Base-by-base conservation (phyloP, 2,113 vertebrate genomes). In the Platichthys flesus region DNA sequence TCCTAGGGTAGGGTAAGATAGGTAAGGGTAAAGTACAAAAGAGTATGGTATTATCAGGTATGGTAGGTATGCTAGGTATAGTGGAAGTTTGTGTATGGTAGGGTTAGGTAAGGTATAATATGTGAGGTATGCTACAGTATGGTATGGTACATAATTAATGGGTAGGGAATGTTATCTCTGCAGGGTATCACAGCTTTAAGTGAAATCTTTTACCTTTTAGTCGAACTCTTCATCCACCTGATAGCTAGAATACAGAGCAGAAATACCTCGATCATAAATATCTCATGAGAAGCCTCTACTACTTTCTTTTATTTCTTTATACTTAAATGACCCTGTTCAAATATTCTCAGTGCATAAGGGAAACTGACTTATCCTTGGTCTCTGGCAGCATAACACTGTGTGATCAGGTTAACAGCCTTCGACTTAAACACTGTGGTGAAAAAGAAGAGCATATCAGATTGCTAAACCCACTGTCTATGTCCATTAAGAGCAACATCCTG, bases 401-500 rank as follows among this genome's bases (percentile, higher is more conserved):
- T 58, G 69, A 82, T 70, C 59, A 57, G n/a, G 79, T 72, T 80
- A 76, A 82, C 55, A 37, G 80, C 47, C 57, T 74, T 56, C n/a
- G 79, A 77, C 79, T 61, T 26, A 20, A 59, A 57, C 79, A 23
- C 23, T 24, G 24, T 9, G 66, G 56, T 18, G 2, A 54, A 74
- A 71, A 66, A 56, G 65, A 51, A 76, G 52, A 42, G 21, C 37
- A 77, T 74, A 69, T 79, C 61, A 80, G 45, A 71, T 21, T 59
- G 70, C 67, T 78, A n/a, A 64, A 57, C 85, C 59, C 70, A 21
- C 66, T 59, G 79, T 72, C 85, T 79, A 9, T 54, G 66, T 28
- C 61, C 47, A 76, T 90, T 86, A 82, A 68, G 26, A 82, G 79
- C 83, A 86, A 74, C 85, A 73, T 55, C 20, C 45, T 77, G 66